Evolutionary conservation across 2,113 vertebrate species (phyloP).

Genomic region (Cyprinus carpio): DNA sequence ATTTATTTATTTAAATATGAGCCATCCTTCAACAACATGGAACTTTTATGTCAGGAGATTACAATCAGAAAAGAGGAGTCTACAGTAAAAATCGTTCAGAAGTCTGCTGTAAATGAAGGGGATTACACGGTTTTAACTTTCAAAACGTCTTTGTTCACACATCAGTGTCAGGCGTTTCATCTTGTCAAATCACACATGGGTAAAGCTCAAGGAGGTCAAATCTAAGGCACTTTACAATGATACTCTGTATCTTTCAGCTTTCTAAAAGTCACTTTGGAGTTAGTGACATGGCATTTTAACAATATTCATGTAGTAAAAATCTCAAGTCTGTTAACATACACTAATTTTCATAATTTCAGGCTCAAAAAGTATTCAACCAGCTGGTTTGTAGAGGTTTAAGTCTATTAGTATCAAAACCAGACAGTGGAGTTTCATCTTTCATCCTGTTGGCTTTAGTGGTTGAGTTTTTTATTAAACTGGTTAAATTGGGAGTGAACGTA

Average conservation of each 20-base stretch:
- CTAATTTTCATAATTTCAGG: not conserved
- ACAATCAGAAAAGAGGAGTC: not conserved
- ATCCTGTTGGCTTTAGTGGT: not conserved
- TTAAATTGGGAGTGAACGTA: not conserved
- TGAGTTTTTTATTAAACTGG: not conserved
- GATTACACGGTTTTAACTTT: not conserved
- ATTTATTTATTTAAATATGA: not conserved
- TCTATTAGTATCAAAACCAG: slow-evolving; percentile 1
- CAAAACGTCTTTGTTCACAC: not conserved
- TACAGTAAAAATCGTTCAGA: slow-evolving; percentile 10
- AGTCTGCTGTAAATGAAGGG: not conserved
- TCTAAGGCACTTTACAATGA: slow-evolving; percentile 48
- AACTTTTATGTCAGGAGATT: not conserved
- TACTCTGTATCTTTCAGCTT: not conserved
- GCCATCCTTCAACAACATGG: not conserved
- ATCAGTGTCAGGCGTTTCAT: not conserved
- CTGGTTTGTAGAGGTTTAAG: not conserved
- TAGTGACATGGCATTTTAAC: slow-evolving; percentile 31
- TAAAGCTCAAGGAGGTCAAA: not conserved
- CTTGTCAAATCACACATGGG: not conserved
- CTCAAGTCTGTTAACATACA: not conserved
- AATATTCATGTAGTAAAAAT: not conserved
- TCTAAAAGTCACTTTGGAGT: slow-evolving; percentile 36
- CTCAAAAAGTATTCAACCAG: not conserved
- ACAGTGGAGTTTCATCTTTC: not conserved